Evolutionary conservation across 2,113 vertebrate species (phyloP).

Genomic region (Alces alces): DNA sequence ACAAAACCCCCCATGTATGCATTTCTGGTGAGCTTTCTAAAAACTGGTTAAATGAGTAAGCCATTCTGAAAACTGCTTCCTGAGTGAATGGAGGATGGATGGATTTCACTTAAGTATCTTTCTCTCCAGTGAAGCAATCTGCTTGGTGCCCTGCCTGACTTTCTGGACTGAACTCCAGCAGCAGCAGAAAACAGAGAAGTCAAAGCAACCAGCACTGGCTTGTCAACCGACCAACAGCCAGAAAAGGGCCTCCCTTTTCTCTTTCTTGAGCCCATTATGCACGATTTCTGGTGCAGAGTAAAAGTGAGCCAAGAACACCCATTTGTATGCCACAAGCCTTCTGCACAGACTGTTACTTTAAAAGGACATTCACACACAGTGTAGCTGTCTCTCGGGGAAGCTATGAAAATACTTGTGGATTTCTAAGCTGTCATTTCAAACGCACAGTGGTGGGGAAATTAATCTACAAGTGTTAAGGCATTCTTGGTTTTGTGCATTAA

Average conservation of each 20-base stretch:
- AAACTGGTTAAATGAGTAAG: neutral
- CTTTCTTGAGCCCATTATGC: neutral
- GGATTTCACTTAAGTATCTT: neutral
- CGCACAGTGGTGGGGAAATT: neutral
- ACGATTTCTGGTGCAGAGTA: neutral
- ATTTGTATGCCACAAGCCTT: neutral
- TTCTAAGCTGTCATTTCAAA: slow-evolving; percentile 31
- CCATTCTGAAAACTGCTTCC: neutral
- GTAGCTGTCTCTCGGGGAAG: neutral
- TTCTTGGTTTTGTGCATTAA: neutral
- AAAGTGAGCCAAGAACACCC: neutral
- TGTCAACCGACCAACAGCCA: neutral
- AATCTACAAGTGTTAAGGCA: neutral
- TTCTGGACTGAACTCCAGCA: neutral
- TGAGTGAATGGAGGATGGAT: neutral
- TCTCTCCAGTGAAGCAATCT: neutral
- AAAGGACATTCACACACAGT: neutral
- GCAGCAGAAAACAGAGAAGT: neutral
- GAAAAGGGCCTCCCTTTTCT: neutral
- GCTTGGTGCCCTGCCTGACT: neutral
- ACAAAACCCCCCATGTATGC: neutral
- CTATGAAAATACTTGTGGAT: neutral
- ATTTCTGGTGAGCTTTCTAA: neutral
- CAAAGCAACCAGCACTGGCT: neutral
- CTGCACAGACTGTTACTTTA: neutral